A percentile compares a stretch with the other conserved stretches of the same genome.
Conservation (phyloP, 2,888 invertebrate genomes). For the Eubasilissa splendida region DNA sequence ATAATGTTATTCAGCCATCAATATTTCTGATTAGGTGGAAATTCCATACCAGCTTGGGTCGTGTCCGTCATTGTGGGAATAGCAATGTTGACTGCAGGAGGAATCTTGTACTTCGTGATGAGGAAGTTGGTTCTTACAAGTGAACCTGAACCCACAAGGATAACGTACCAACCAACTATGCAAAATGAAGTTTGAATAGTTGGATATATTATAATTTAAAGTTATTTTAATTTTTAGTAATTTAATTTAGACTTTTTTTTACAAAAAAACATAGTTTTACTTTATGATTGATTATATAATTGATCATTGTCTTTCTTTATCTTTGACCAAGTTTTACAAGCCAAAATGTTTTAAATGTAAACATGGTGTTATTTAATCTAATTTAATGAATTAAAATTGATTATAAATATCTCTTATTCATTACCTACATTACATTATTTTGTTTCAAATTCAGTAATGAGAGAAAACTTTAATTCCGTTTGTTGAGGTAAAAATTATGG, state of each 20-base stretch:
- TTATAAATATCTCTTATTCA: no score
- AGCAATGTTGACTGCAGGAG: slow-evolving; percentile 80
- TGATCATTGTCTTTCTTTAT: background rate
- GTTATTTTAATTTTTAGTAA: no score
- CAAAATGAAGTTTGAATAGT: slow-evolving; percentile 67
- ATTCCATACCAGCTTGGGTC: slow-evolving; percentile 85
- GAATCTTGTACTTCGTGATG: slow-evolving; percentile 78
- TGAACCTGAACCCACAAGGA: slow-evolving; percentile 56
- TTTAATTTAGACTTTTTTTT: background rate
- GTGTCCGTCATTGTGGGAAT: slow-evolving; percentile 80
- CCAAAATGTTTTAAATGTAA: no score
- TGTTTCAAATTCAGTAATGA: no score
- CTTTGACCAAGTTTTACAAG: no score
- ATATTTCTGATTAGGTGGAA: slow-evolving; percentile 70
- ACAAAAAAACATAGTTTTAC: background rate
- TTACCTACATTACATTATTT: no score
- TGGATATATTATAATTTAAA: background rate
- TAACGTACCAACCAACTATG: slow-evolving; percentile 73
- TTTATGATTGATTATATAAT: slow-evolving; percentile 3
- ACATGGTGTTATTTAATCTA: no score
- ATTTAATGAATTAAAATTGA: no score
- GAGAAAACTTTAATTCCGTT: no score
- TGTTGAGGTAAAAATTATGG: no score
- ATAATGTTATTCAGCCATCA: no score
- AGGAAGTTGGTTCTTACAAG: slow-evolving; percentile 78